A percentile compares a stretch with the other conserved stretches of the same genome.
These are phyloP conservation scores for Trididemnum nubilum DNA, from an alignment of 23 tunicate genomes.

Conservation along the genomic window DNA sequence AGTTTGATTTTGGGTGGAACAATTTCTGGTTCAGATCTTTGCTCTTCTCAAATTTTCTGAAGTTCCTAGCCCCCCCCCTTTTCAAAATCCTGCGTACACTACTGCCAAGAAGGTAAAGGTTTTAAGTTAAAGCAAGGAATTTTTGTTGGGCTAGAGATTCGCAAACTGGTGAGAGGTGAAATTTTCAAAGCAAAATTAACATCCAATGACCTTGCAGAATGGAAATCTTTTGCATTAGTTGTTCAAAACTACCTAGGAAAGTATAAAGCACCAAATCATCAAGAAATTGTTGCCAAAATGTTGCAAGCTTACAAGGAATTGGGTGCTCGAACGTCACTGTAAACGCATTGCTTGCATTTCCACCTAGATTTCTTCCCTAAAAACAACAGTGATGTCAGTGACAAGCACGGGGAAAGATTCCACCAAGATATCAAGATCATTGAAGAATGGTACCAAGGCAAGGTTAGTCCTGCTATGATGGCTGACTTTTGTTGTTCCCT, in stretches of 20 bases:
- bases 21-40: too few relatives aligned
- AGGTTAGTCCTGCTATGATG: too few relatives aligned
- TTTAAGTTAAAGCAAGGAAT: background rate
- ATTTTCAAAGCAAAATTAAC: background rate
- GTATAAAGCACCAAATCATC: background rate
- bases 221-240: background rate
- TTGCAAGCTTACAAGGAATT: too few relatives aligned
- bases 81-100: too few relatives aligned
- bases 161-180: background rate
- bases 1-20: too few relatives aligned
- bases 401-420: conserved; percentile 21
- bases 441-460: conserved; percentile 6
- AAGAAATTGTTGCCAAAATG: conserved; percentile 17
- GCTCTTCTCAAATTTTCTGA: too few relatives aligned
- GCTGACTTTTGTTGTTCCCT: conserved; percentile 29
- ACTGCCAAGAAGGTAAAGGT: background rate
- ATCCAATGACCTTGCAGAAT: background rate
- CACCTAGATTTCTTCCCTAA: conserved; percentile 25
- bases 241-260: background rate
- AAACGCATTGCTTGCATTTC: conserved; percentile 26
- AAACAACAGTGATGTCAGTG: too few relatives aligned
- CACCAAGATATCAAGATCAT: conserved; percentile 22
- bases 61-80: too few relatives aligned
- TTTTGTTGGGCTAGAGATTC: conserved; percentile 26
- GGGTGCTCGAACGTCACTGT: background rate